Evolutionary conservation across 2,113 vertebrate genomes (phyloP), one percentile per base, ranked within the genome.

Genomic region (Apodemus speciosus): DNA sequence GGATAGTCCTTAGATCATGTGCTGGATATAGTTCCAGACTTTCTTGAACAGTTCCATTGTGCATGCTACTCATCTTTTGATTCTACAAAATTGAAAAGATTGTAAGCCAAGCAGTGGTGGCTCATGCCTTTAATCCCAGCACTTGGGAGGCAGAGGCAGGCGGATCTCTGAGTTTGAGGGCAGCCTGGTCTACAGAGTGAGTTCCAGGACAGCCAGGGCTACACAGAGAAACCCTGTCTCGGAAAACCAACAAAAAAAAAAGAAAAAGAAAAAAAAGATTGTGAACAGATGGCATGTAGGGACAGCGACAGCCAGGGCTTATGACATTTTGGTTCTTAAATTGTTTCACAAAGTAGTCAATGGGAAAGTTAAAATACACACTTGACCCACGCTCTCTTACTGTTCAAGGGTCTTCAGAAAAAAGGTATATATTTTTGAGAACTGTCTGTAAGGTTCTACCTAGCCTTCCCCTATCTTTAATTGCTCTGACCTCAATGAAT

Each of bases 1-100:
- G 38, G 40, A 49, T 13, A 66, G 32, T 43, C 80, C 58, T 88
- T 62, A 92, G 58, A 73, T 53, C 86, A 16, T 38, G 6, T 64
- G n/a, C 20, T 56, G n/a, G 69, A 72, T 81, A 85, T 18, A 46
- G 23, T 60, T 38, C 23, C n/a, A 40, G 18, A 6, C 3, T 90
- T 89, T 88, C 71, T 90, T 90, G 58, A 43, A 81, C 49, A 94
- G 25, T 62, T 64, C 20, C 27, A 85, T 75, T 85, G 38, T 84
- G 32, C 40, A 71, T 30, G 40, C 25, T 62, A 32, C 38, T 25
- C n/a, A 68, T 46, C 10, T 51, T 77, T 2, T 85, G 56, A 38
- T 53, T 93, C 43, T 16, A 7, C 27, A 89, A 72, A 75, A 64
- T n/a, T 58, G 25, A 53, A 90, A 18, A 89, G 53, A 85, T 32